Conservation (phyloP, 2,113 vertebrate genomes). For the Glareola pratincola region DNA sequence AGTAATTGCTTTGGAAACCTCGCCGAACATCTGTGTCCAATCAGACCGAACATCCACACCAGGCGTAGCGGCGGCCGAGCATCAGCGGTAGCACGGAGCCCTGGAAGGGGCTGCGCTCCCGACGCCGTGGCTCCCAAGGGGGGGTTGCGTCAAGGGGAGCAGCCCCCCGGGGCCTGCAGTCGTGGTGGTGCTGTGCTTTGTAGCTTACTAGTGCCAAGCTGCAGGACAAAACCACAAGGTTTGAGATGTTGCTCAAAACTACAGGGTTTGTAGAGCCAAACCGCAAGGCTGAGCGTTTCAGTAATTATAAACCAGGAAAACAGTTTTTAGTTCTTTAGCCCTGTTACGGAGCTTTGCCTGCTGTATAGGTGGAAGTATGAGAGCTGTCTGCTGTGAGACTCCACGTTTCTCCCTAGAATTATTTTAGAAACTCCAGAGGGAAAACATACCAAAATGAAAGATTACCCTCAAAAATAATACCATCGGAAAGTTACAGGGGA, state of each 20-base stretch:
- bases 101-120: not conserved
- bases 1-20: conserved; percentile 31
- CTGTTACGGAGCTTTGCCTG: fast-evolving
- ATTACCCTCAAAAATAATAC: not conserved
- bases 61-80: not conserved
- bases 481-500: not conserved
- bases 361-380: not conserved
- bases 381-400: not conserved
- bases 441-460: not conserved
- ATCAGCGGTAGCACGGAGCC: not conserved
- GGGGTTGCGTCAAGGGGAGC: not conserved
- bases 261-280: not conserved
- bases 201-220: not conserved
- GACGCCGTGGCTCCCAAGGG: fast-evolving
- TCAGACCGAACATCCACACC: not conserved
- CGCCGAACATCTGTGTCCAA: conserved; percentile 1
- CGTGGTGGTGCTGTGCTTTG: not conserved
- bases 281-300: not conserved
- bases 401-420: not conserved
- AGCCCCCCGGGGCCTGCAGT: not conserved
- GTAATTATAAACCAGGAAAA: not conserved
- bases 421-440: not conserved
- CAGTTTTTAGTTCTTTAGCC: not conserved
- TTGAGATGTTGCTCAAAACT: not conserved
- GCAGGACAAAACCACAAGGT: not conserved